Evolutionary conservation across 2,888 invertebrate species (phyloP), one percentile per base, ranked within the genome.

Genomic region (Argyresthia goedartella): DNA sequence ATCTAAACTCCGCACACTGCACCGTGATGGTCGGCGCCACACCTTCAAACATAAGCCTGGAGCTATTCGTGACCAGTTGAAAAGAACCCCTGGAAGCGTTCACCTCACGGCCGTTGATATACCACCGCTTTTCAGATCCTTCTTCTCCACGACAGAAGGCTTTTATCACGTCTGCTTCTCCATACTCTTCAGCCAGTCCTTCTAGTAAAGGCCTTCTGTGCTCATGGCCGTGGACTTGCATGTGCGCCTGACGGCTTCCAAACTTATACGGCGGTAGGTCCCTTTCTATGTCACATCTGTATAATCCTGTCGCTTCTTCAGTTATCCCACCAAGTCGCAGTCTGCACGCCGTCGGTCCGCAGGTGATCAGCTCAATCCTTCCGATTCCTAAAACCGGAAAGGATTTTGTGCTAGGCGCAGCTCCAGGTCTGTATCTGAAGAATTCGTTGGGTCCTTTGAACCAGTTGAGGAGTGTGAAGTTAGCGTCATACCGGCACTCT

Each of bases 1-100:
- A 78, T 9, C 81, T 80, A 62, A 62, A 86, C 67, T 69, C 88
- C 45, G 78, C 89, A 73, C 79, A 90, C 60, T 67, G 89, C 63
- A 72, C 79, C 57, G 76, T 87, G 50, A 89, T 67, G 65, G 80
- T 77, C 56, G 88, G 78, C 58, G 88, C 69, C 62, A 77, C 51
- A 62, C 86, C 89, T 60, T 82, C 57, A 73, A 81, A 79, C 7
- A 74, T 57, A 0, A 68, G 57, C 11, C 73, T 66, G 0, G 69
- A 68, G 58, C 73, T 76, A 41, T 61, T 69, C 50, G 61, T 66
- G 41, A 66, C 74, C 33, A 84, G 65, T 1, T 65, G 60, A 0
- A 65, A 56, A 1, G 68, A 69, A 11, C 76, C 78, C 52, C 75
- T 64, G 60, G 76, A 61, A 1, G 76, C 73, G 41, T 64, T 61